Base-by-base conservation (phyloP, 2,888 invertebrate species). In the Incurvaria masculella region DNA sequence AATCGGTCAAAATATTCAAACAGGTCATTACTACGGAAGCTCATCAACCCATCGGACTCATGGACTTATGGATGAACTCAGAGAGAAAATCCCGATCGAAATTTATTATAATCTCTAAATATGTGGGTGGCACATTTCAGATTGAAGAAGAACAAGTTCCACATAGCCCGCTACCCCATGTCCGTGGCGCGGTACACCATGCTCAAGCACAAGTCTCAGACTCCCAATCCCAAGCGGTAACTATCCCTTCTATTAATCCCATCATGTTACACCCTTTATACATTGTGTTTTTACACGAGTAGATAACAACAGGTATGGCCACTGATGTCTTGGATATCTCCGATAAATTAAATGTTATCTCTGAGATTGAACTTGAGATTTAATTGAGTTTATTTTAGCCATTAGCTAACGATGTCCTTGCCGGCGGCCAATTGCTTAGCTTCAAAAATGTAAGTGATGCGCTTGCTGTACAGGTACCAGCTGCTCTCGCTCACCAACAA, bases 151-250 rank as follows among this genome's bases (percentile, higher is more conserved):
- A 86, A 86, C 58, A 89, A 91, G 54, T 86, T 92, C 54, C 91
- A 92, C 68, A 92, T 99, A 66, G 90, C 94, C 17, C 84, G 98
- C 56, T 98, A 97, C 68, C 94, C 95, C 44, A 83, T 90, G 56
- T 90, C 90, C 52, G 88, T 98, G 55, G 97, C 97, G 1, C 83
- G 97, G 26, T 99, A 99, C 72, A 93, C 91, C 54, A 98, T 98
- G 98, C 80, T 98, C 55, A 87, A 87, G 58, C 99, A 99, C 73
- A 87, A 86, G 59, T 91, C 91, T 62, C 91, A 94, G 58, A 85
- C 87, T 60, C 89, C 95, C 3, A 97, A 95, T 78, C 94, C 95
- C 14, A 89, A 91, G 69, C 86, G 94, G 91, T 91, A 62, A 26
- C 2, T 45, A 33, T 44, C 18, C n/a, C 21, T 43, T 51, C 21